Evolutionary conservation across 2,797 vertebrate genomes (phyloP), one percentile per base, ranked within the genome.

Genomic region (Agapornis canus): DNA sequence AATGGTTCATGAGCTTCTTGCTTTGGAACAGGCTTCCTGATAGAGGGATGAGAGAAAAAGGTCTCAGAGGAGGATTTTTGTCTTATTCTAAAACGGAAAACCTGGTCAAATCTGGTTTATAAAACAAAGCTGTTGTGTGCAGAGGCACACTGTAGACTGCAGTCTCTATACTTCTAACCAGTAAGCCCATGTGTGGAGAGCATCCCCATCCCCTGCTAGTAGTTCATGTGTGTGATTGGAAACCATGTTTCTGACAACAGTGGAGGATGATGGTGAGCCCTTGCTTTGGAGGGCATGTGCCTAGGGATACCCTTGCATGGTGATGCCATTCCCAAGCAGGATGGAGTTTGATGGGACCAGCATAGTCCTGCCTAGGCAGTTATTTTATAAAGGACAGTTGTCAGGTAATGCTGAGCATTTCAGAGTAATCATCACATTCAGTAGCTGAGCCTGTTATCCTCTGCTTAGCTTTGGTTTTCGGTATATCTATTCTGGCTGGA

Each of bases 271-370:
- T 1, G 25, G 22, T 57, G 57, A 51, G 8, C 10, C 7, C 13
- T 40, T 63, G 22, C 22, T 77, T 73, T 0, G 0, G 40, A 47
- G 14, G 2, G 6, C 40, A 9, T 1, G 0, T 47, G 18, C 7
- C 17, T 29, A 8, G 49, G 43, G 35, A 27, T n/a, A 80, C 27
- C n/a, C 27, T 80, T 51, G 13, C 32, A 17, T 13, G 19, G 9
- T 27, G 13, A 4, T 47, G 42, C 17, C n/a, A 25, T 69, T 88
- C 39, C 26, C 29, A 71, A 49, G 15, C n/a, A 69, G 79, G 40
- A 75, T 1, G 0, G 51, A 75, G 13, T 69, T 78, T 39, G 52
- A n/a, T 68, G 59, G 52, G 39, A 82, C 43, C 81, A 82, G 31
- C 40, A 64, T 6, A 52, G 32, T 25, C 21, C 23, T 60, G 12